Evolutionary conservation across 2,797 vertebrate species (phyloP).

Genomic region (Hyperoplus immaculatus): DNA sequence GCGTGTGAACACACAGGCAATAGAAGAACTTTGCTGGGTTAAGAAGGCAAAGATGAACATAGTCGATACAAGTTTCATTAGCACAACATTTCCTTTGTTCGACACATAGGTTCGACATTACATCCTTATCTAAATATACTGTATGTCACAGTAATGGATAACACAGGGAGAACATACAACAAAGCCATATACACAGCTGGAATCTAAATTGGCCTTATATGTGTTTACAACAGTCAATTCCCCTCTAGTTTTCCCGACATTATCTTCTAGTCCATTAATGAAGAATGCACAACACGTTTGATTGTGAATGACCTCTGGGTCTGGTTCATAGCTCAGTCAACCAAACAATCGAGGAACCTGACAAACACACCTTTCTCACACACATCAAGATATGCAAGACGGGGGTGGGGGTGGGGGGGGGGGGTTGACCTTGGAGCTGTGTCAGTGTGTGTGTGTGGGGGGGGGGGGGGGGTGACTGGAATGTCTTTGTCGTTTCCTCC

Average conservation of each 20-base stretch:
- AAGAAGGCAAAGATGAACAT: too few species aligned
- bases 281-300: too few species aligned
- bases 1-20: too few species aligned
- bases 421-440: conserved; percentile 60
- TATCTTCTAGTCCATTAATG: too few species aligned
- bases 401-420: neutral
- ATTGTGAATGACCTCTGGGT: neutral
- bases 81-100: neutral
- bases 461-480: conserved; percentile 59
- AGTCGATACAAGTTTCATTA: too few species aligned
- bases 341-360: neutral
- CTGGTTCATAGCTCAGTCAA: neutral
- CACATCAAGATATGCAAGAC: conserved; percentile 21
- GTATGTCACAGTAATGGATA: too few species aligned
- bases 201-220: neutral
- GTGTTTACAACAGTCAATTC: neutral
- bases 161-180: neutral
- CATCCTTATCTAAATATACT: too few species aligned
- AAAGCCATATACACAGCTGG: neutral
- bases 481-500: conserved; percentile 82
- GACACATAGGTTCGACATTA: neutral
- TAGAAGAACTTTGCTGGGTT: too few species aligned
- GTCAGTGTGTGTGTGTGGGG: too few species aligned
- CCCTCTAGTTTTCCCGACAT: too few species aligned
- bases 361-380: conserved; percentile 29